These are phyloP conservation scores for Helostoma temminkii DNA, from an alignment of 2,797 vertebrate species.

Conservation along the genomic window DNA sequence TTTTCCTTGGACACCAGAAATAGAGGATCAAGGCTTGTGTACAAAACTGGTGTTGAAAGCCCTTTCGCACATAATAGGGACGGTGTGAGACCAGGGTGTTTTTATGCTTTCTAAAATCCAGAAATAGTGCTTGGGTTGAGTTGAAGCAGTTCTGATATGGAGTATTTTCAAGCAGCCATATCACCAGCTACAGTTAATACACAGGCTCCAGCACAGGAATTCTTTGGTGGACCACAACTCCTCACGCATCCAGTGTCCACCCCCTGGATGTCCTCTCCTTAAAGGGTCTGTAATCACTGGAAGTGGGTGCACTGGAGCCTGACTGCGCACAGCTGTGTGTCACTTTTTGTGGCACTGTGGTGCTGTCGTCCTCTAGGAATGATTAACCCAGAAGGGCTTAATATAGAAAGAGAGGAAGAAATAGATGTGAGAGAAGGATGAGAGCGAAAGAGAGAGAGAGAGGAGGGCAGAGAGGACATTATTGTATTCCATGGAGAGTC, in stretches of 20 bases:
- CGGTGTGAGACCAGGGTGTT: too few relatives aligned
- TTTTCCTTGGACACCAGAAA: too few relatives aligned
- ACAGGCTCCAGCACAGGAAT: too few relatives aligned
- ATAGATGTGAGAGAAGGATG: slow-evolving; percentile 66
- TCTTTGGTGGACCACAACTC: not conserved
- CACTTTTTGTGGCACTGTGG: slow-evolving; percentile 60
- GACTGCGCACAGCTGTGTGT: slow-evolving; percentile 75
- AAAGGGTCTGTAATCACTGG: slow-evolving; percentile 64
- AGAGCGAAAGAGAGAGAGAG: slow-evolving; percentile 50
- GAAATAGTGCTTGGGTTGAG: too few relatives aligned
- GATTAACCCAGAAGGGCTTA: slow-evolving; percentile 86
- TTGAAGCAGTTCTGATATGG: too few relatives aligned
- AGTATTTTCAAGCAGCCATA: too few relatives aligned
- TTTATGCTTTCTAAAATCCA: too few relatives aligned
- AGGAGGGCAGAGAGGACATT: slow-evolving; percentile 69
- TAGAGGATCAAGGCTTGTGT: too few relatives aligned
- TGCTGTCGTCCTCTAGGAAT: slow-evolving; percentile 84
- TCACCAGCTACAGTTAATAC: too few relatives aligned
- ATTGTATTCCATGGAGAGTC: slow-evolving; percentile 74
- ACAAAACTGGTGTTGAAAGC: too few relatives aligned
- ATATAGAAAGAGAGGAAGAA: slow-evolving; percentile 81
- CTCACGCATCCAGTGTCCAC: not conserved
- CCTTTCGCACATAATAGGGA: too few relatives aligned
- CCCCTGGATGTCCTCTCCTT: slow-evolving; percentile 18
- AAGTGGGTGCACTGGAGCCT: slow-evolving; percentile 56